These are phyloP conservation scores for Halichoerus grypus DNA, from an alignment of 2,113 vertebrate genomes.

Conservation along the genomic window DNA sequence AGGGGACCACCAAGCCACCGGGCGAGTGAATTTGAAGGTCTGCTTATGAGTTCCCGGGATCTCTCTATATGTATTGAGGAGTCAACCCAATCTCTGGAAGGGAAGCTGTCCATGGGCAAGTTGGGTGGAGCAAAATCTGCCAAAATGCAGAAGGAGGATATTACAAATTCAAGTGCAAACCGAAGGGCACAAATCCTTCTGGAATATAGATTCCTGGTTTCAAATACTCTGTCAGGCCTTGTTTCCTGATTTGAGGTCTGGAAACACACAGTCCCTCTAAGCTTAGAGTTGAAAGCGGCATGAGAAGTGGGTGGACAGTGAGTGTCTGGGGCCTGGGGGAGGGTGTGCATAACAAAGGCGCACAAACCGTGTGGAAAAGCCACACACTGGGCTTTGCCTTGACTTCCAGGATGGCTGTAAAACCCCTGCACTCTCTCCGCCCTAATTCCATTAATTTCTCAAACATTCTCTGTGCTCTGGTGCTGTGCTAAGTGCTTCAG, in stretches of 20 bases:
- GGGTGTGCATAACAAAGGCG: not conserved
- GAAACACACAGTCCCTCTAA: not conserved
- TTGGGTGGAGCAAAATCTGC: not conserved
- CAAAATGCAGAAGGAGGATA: not conserved
- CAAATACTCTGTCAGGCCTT: not conserved
- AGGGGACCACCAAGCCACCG: not conserved
- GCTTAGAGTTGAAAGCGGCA: not conserved
- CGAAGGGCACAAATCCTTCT: not conserved
- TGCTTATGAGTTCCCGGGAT: not conserved
- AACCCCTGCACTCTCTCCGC: not conserved
- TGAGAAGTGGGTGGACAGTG: not conserved
- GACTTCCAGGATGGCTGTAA: conserved; percentile 2
- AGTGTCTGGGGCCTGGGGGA: not conserved
- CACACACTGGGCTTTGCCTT: not conserved
- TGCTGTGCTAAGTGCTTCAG: not conserved
- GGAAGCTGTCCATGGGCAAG: not conserved
- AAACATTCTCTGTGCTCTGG: not conserved
- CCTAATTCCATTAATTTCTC: conserved; percentile 29
- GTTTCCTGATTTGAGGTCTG: not conserved
- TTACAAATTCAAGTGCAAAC: not conserved
- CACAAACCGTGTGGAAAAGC: not conserved
- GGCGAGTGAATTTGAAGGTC: not conserved
- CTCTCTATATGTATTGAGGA: not conserved
- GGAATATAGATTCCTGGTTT: not conserved
- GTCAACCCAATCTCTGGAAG: not conserved